Percentiles rank a stretch among this genome's conserved stretches.
phyloP scores from a whole-genome alignment of 2,113 vertebrate species.

The Amblyopsis rosae region DNA sequence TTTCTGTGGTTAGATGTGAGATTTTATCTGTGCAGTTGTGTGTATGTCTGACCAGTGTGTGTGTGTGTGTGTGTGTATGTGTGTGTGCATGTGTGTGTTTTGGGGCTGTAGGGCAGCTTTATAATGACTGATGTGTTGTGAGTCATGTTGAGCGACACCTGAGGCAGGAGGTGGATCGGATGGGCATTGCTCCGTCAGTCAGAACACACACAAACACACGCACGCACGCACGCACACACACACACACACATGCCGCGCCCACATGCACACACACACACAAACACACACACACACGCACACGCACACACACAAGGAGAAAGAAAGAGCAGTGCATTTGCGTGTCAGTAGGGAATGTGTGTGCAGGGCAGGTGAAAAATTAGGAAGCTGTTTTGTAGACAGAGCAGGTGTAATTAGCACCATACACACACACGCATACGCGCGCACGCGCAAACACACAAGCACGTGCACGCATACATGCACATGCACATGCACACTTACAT shows the following conservation, averaged over 20 bases:
- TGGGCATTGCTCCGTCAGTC: conserved; percentile 64
- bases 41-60: not conserved
- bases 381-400: conserved; percentile 74
- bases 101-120: conserved; percentile 77
- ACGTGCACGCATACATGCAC: no score
- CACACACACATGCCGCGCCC: conserved; percentile 16
- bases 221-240: conserved; percentile 2
- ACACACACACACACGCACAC: conserved; percentile 23
- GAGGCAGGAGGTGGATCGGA: conserved; percentile 62
- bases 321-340: conserved; percentile 27
- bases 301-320: conserved; percentile 14
- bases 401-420: conserved; percentile 66
- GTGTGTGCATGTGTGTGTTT: conserved; percentile 64
- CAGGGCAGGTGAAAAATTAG: conserved; percentile 74
- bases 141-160: conserved; percentile 66
- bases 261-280: conserved; percentile 20
- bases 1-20: conserved; percentile 46
- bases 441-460: conserved; percentile 38
- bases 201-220: conserved; percentile 22
- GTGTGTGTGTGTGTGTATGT: conserved; percentile 13
- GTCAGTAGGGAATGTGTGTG: conserved; percentile 68
- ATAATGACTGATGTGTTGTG: conserved; percentile 76
- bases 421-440: conserved; percentile 15
- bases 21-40: conserved; percentile 38
- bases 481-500: no score